phyloP scores from a whole-genome alignment of 2,113 vertebrate genomes.

The Cariama cristata region DNA sequence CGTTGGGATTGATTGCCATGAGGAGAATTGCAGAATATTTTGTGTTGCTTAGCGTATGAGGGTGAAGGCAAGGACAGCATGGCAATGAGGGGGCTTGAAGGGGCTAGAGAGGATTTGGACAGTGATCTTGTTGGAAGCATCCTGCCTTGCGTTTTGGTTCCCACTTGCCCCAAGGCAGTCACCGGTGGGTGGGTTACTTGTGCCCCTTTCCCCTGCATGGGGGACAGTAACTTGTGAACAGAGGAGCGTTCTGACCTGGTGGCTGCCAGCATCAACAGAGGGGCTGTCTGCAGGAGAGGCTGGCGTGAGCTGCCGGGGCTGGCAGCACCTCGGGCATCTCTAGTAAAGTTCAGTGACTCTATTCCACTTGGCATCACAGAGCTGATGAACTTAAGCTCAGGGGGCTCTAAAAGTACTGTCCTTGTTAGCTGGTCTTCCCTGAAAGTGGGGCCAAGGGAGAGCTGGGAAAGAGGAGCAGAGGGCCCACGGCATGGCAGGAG shows the following conservation, averaged over 20 bases:
- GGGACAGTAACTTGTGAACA: background rate
- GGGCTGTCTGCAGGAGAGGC: background rate
- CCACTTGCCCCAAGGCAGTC: background rate
- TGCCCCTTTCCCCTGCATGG: rapidly evolving
- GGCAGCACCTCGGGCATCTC: background rate
- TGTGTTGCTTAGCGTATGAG: background rate
- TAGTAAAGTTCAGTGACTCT: slow-evolving; percentile 49
- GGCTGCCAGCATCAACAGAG: background rate
- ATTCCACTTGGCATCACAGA: slow-evolving; percentile 35
- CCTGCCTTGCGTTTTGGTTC: background rate
- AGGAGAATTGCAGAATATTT: background rate
- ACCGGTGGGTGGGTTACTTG: background rate
- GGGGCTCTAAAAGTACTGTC: background rate
- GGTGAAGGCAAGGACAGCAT: background rate
- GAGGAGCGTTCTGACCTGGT: background rate
- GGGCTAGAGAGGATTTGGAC: background rate
- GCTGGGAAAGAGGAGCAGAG: background rate
- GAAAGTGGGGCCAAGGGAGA: background rate
- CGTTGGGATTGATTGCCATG: rapidly evolving
- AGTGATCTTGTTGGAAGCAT: background rate
- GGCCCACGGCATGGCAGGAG: background rate
- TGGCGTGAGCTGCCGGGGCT: background rate
- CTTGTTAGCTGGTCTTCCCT: background rate
- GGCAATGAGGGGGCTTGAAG: background rate
- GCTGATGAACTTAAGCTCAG: slow-evolving; percentile 1